Base-by-base conservation (phyloP, 2,113 vertebrate genomes). In the Chloebia gouldiae region DNA sequence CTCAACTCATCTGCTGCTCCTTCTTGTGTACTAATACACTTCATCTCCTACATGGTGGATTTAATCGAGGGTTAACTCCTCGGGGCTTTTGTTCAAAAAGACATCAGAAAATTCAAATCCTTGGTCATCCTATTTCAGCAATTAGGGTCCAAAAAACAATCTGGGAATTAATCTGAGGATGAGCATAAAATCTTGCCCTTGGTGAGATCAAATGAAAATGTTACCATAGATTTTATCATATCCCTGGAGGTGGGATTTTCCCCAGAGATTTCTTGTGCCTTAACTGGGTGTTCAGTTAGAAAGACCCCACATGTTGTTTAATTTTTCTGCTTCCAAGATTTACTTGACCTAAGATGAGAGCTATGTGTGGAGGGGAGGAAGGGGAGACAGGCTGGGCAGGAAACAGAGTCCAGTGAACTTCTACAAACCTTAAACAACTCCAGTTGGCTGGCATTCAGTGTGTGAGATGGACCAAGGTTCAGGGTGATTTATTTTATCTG, bases 381-480 rank as follows among this genome's bases (percentile, higher is more conserved):
- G n/a, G 56, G 53, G 69, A 94, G 83, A 93, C 77, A 94, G 92
- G 60, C 88, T 91, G 88, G 72, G 82, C 88, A 97, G 96, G 92
- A 97, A 96, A 88, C 60, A 75, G 80, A 92, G 76, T 92, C 90
- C 94, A 92, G 76, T 94, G 90, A 97, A 96, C 95, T 96, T 88
- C 57, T 75, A 75, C 85, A 94, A 88, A 96, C 65, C 90, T 92
- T 88, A 96, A 96, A 95, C 93, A 96, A 95, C 88, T 40, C 75
- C 50, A 77, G 44, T 81, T 96, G 94, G 92, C 93, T 86, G 53
- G n/a, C 51, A 92, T 96, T 96, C 93, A 92, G 72, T 13, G 21
- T 90, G 56, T 60, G 50, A 83, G 82, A 88, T 3, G 44, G 92
- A 90, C 60, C 68, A 90, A 88, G 85, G 88, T 88, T 96, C 92